These are phyloP conservation scores for Neria commutata DNA, from an alignment of 2,888 invertebrate genomes.

Conservation along the genomic window DNA sequence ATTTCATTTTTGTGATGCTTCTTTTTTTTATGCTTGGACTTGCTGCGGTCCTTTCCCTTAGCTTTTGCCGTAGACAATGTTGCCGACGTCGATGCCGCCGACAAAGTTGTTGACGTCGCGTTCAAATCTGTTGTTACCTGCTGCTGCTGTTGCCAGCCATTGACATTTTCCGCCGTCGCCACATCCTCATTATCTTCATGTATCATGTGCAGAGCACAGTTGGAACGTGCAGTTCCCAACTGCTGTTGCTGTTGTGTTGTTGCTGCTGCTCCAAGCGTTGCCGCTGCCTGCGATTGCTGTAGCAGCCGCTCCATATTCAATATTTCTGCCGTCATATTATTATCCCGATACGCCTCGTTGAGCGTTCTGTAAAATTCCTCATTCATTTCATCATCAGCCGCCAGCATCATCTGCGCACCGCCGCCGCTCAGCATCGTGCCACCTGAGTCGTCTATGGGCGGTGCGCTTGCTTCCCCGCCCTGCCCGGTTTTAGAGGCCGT, in stretches of 20 bases:
- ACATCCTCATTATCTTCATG: constrained; percentile 86
- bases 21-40: constrained; percentile 50
- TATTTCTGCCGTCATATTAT: constrained; percentile 57
- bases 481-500: constrained; percentile 50
- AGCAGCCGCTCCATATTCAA: constrained; percentile 42
- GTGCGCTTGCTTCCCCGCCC: constrained; percentile 45
- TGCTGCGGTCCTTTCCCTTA: constrained; percentile 39
- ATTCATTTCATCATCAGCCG: constrained; percentile 70
- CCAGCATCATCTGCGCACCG: background rate
- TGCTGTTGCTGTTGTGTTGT: constrained; percentile 35
- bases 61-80: background rate
- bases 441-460: constrained; percentile 54
- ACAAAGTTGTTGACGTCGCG: background rate
- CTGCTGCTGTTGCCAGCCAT: background rate
- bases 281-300: constrained; percentile 36
- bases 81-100: background rate
- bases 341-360: constrained; percentile 86
- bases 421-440: constrained; percentile 35
- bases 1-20: constrained; percentile 58
- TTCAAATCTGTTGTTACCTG: background rate
- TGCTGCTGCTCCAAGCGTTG: too few relatives aligned
- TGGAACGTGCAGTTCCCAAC: constrained; percentile 65
- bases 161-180: constrained; percentile 30
- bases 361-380: constrained; percentile 88
- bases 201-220: constrained; percentile 82